Evolutionary conservation across 2,888 invertebrate species (phyloP), one percentile per base, ranked within the genome.

Genomic region (Philhelius pedissequus): DNA sequence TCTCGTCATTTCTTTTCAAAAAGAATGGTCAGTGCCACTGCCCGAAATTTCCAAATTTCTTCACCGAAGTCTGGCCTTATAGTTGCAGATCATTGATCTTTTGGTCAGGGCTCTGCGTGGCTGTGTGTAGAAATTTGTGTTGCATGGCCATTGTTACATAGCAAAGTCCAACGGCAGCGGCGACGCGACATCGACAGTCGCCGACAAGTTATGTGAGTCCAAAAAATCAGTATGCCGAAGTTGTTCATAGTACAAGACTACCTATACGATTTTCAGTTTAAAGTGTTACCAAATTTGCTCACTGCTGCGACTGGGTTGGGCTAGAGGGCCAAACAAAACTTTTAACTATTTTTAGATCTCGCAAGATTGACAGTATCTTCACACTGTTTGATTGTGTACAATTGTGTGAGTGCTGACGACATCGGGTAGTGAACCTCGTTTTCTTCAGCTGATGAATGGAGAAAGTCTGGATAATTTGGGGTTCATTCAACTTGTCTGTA

Each of bases 371-470:
- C 71, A 77, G 73, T 83, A 73, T 73, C 50, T 76, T 38, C 40
- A 45, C 48, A 50, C 35, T 32, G 27, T n/a, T 35, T 58, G 13
- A 11, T 4, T 70, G 30, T 54, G 15, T 40, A 8, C 60, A 22
- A 2, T 38, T 70, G 50, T 75, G 9, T 64, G 27, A 22, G 62
- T 50, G 56, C 25, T 50, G 27, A 50, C 56, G 35, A 35, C 18
- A 27, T 54, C 66, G 84, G 64, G 18, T 69, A 69, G 74, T 78
- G 86, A 86, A 87, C 87, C 87, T 87, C 86, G 86, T 87, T 87
- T 87, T 86, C 86, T 87, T 78, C 83, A 83, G 83, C 83, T 87
- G 87, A 87, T 86, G 87, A 76, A 87, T 87, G 87, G 87, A 87
- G 87, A 87, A 87, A 87, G 87, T 87, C 87, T 87, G 86, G 86